Base-by-base conservation (phyloP, 2,113 vertebrate species). In the Labeo catla region DNA sequence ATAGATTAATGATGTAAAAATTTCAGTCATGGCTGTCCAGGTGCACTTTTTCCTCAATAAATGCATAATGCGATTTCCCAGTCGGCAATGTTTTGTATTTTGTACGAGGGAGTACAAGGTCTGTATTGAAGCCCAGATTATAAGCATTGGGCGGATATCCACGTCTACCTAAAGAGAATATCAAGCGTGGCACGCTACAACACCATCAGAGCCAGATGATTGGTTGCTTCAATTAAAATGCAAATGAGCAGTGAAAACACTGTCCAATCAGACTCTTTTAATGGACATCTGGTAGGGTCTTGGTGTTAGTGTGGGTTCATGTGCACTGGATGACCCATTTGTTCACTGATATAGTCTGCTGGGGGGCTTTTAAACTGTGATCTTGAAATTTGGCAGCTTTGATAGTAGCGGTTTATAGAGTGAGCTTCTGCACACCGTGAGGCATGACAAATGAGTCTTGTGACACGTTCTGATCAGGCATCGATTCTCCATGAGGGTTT, bases 191-290 rank as follows among this genome's bases (percentile, higher is more conserved):
- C 61, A 83, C 3, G 1, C 16, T 6, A 80, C 52, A 45, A 80
- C 52, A 45, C 3, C 57, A 81, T 61, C 23, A 54, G 6, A 84
- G 21, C 57, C 45, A 74, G 54, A 68, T 72, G 68, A 70, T 85
- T 83, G 76, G 39, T 49, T 77, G 7, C 36, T 72, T 70, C 87
- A 88, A 86, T 88, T 72, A 76, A 89, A 89, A 89, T 76, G 87
- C 34, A 76, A 88, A 92, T 90, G 19, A 52, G 23, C 23, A 43
- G 39, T 34, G 49, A 63, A 87, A 36, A 63, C 1, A n/a, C 61
- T 57, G 11, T n/a, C 52, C 11, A 81, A 8, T 72, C n/a, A 34
- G 21, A 21, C 82, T 81, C 57, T 77, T 83, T 9, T 70, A 57
- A 76, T 83, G 73, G 72, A 39, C 63, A 68, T 47, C 59, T 78